Conservation (phyloP, 1,140 invertebrate genomes). For the Lordiphosa collinella region DNA sequence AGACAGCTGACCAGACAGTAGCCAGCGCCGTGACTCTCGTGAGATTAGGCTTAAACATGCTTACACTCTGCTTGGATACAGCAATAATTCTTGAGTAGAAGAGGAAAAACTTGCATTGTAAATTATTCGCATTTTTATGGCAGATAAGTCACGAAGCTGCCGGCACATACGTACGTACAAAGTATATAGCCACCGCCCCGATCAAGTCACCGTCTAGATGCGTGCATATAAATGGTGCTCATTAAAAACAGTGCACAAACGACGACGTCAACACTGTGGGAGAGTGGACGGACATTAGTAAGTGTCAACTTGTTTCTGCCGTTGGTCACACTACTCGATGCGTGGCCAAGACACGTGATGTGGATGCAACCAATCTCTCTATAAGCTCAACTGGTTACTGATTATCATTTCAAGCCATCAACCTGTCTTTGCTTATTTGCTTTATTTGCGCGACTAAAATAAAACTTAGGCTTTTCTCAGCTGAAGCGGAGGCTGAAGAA, state of each 20-base stretch:
- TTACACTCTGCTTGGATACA: too few species aligned
- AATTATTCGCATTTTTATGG: constrained; percentile 15
- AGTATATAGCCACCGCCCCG: constrained; percentile 7
- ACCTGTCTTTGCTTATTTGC: constrained; percentile 4
- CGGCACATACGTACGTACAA: background rate
- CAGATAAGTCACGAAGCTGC: constrained; percentile 4
- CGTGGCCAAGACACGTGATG: constrained; percentile 40
- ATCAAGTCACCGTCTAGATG: constrained; percentile 19
- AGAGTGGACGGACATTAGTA: too few species aligned
- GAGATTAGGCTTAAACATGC: background rate
- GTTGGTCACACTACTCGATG: constrained; percentile 4
- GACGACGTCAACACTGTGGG: constrained; percentile 5
- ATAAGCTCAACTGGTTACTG: constrained; percentile 23
- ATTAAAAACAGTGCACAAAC: constrained; percentile 18
- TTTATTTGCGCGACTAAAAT: constrained; percentile 3
- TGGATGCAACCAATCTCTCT: background rate
- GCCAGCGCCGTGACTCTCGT: constrained; percentile 8
- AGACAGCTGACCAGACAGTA: constrained; percentile 20
- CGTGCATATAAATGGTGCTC: constrained; percentile 41
- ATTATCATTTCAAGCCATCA: constrained; percentile 22
- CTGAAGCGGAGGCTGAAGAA: background rate
- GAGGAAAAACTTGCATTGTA: constrained; percentile 2
- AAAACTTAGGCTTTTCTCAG: constrained; percentile 19
- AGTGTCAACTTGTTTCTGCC: constrained; percentile 25
- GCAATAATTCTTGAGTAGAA: too few species aligned